Evolutionary conservation across 2,888 invertebrate species (phyloP), one percentile per base, ranked within the genome.

Genomic region (Pristionchus fissidentatus): DNA sequence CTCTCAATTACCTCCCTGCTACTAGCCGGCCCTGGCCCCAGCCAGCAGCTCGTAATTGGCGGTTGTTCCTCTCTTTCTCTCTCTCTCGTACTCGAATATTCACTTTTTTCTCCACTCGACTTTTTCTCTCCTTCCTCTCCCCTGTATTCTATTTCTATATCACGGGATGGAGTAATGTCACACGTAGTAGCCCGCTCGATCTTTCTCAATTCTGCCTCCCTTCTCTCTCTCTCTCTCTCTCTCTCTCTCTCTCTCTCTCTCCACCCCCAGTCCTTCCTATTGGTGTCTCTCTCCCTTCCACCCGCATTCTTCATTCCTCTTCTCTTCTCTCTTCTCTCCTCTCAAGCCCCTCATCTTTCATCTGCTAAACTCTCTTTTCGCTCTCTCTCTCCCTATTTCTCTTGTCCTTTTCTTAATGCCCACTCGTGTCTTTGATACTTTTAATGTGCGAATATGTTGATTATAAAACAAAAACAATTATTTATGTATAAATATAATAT

Each of bases 161-260:
- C 66, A 66, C 55, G 55, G 26, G 55, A 55, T 55, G 55, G 55
- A 55, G 55, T 55, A 55, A 55, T 55, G 55, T 43, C 41, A 73
- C 43, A 73, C 43, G 73, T n/a, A 60, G 60, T 60, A 43, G n/a
- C 43, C 43, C 26, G n/a, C 22, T 73, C 43, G 41, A 26, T 38
- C 29, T 73, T 43, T 32, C 32, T 73, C n/a, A 38, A 26, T 43
- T 38, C 32, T 26, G 38, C 43, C 29, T 41, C 41, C n/a, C 26
- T 41, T n/a, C 41, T 41, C 43, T 19, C 26, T 43, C 43, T 19
- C 73, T 19, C 43, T n/a, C 73, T 60, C n/a, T n/a, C 26, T 8
- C 60, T n/a, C 19, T 60, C n/a, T n/a, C n/a, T 4, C 73, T 43
- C 73, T 32, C 73, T 43, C 73, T 73, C 73, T 41, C 73, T 10